phyloP scores from a whole-genome alignment of 2,113 vertebrate species.

The Rhabdomys dilectus region DNA sequence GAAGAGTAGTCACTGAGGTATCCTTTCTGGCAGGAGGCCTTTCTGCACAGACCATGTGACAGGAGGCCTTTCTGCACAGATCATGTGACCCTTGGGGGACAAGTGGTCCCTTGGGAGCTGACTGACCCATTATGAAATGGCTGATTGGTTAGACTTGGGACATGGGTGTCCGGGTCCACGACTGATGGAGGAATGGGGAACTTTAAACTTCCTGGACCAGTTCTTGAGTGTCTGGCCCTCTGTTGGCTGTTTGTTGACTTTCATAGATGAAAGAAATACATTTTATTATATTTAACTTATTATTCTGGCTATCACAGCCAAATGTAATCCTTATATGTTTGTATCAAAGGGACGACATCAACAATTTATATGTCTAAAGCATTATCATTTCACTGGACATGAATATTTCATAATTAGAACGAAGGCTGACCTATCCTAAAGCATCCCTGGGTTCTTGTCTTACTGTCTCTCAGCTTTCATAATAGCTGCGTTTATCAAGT shows the following conservation, averaged over 20 bases:
- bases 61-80: background rate
- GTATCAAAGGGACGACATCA: background rate
- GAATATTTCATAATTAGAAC: conserved; percentile 26
- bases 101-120: background rate
- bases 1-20: background rate
- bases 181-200: background rate
- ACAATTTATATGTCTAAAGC: background rate
- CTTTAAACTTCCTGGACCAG: background rate
- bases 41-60: background rate
- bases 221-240: too few species aligned
- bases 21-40: background rate
- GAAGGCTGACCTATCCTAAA: conserved; percentile 30
- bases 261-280: background rate
- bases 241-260: background rate
- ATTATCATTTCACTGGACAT: background rate
- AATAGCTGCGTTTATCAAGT: background rate
- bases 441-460: conserved; percentile 23
- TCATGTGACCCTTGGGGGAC: background rate
- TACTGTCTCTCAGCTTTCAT: background rate
- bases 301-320: background rate
- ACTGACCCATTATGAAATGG: fast-evolving
- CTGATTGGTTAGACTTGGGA: background rate
- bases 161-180: background rate
- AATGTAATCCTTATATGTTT: conserved; percentile 5
- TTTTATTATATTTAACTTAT: conserved; percentile 58